Evolutionary conservation across 2,113 vertebrate species (phyloP), one percentile per base, ranked within the genome.

Genomic region (Orientallactaga bullata): DNA sequence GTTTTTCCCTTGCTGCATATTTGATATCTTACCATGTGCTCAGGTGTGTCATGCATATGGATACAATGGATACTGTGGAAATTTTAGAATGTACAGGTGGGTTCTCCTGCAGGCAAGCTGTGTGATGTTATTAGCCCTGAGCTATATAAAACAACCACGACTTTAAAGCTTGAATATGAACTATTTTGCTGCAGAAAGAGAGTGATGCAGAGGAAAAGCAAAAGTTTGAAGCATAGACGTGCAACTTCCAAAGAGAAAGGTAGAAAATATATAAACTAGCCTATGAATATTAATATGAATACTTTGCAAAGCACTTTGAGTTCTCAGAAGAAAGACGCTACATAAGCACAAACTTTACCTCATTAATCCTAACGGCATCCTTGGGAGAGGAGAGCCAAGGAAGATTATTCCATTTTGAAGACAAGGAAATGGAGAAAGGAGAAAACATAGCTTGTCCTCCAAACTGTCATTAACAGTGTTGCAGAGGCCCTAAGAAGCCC

Each of bases 281-380:
- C 65, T 81, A 88, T 95, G 90, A 97, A 93, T 97, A 97, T 96
- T 97, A 97, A 96, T 96, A 95, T 95, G 88, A 87, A 88, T 95
- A 93, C 82, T 96, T 94, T 83, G 51, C 85, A 95, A 96, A 95
- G 85, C 90, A 95, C 81, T 97, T 82, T 73, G 90, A 87, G 63
- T 94, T 94, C 92, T 93, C 92, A 89, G 96, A 91, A 92, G 95
- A 90, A 95, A 97, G 95, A 94, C 3, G 58, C 94, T 93, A 83
- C 58, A 35, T 94, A 97, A 97, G 95, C 96, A 94, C 76, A 94
- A 91, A 95, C 77, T 91, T 95, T 87, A 89, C 68, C 76, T 92
- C 93, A 89, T 97, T 96, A 95, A 95, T 96, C 94, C 95, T 95
- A 90, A 84, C 63, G 89, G 83, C 58, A 71, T 90, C 35, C 88